A percentile compares a stretch with the other conserved stretches of the same genome.
phyloP scores from a whole-genome alignment of 2,113 vertebrate genomes.

The Symphodus melops region DNA sequence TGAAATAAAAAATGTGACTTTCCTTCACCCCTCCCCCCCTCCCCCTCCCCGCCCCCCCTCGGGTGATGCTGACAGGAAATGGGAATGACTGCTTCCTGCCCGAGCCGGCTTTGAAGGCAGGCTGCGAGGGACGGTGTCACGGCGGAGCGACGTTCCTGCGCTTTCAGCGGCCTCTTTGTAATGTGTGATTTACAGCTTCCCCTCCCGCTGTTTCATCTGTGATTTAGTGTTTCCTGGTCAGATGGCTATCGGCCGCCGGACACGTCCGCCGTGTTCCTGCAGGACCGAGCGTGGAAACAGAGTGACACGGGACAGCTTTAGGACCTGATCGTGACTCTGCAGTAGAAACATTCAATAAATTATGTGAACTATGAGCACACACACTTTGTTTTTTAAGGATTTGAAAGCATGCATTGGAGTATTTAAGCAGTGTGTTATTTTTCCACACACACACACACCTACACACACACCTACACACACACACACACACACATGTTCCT shows the following conservation, averaged over 20 bases:
- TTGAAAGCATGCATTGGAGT: neutral
- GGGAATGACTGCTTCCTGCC: conserved; percentile 81
- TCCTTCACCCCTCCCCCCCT: conserved; percentile 74
- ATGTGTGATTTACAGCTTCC: conserved; percentile 74
- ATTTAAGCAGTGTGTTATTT: neutral
- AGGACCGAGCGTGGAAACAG: conserved; percentile 41
- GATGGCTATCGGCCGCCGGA: conserved; percentile 72
- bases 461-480: too few relatives aligned
- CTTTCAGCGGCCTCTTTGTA: conserved; percentile 80
- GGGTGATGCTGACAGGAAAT: conserved; percentile 77
- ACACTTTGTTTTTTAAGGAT: too few relatives aligned
- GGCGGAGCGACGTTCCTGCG: conserved; percentile 66
- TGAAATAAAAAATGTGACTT: conserved; percentile 50
- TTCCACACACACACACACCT: neutral
- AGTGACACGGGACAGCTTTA: conserved; percentile 1
- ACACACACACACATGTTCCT: conserved; percentile 35
- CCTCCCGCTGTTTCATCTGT: conserved; percentile 74
- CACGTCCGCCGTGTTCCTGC: conserved; percentile 63
- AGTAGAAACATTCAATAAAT: neutral
- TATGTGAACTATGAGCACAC: too few relatives aligned
- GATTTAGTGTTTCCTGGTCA: conserved; percentile 78
- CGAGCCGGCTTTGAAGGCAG: conserved; percentile 72
- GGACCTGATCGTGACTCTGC: neutral
- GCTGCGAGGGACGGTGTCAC: conserved; percentile 56
- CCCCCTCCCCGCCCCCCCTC: conserved; percentile 52